These are phyloP conservation scores for Erythrolamprus reginae DNA, from an alignment of 2,113 vertebrate genomes.

Conservation along the genomic window DNA sequence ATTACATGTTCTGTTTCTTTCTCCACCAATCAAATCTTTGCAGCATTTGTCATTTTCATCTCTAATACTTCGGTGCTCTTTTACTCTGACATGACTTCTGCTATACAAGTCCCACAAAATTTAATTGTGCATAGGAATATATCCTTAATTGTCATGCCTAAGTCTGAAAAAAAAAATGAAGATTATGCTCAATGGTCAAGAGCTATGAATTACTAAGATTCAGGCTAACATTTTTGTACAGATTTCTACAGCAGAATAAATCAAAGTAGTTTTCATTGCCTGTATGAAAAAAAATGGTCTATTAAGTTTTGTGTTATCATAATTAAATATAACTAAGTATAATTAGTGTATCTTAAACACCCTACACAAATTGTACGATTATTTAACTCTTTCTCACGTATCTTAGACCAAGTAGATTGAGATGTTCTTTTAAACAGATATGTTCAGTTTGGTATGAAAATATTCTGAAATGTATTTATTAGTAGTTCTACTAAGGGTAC, in stretches of 20 bases:
- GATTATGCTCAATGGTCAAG: neutral
- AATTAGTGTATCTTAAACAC: neutral
- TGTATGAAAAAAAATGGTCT: neutral
- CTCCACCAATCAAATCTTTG: neutral
- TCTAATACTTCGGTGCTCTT: slow-evolving; percentile 18
- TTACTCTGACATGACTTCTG: neutral
- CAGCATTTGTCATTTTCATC: neutral
- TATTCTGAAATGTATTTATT: neutral
- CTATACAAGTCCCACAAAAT: neutral
- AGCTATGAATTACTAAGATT: neutral
- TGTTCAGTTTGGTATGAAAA: neutral
- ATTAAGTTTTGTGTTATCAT: neutral
- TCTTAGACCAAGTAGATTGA: neutral
- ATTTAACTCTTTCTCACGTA: neutral
- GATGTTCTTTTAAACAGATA: neutral
- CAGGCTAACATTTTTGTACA: neutral
- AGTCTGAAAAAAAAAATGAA: neutral
- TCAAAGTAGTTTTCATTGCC: neutral
- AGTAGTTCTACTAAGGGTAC: neutral
- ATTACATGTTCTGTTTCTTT: neutral
- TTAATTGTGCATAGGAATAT: neutral
- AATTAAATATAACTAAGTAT: neutral
- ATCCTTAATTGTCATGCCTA: neutral
- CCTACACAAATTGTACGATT: neutral
- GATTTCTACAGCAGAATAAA: neutral